These are phyloP conservation scores for Brachionus rubens DNA, from an alignment of 1,140 invertebrate species.

Conservation along the genomic window DNA sequence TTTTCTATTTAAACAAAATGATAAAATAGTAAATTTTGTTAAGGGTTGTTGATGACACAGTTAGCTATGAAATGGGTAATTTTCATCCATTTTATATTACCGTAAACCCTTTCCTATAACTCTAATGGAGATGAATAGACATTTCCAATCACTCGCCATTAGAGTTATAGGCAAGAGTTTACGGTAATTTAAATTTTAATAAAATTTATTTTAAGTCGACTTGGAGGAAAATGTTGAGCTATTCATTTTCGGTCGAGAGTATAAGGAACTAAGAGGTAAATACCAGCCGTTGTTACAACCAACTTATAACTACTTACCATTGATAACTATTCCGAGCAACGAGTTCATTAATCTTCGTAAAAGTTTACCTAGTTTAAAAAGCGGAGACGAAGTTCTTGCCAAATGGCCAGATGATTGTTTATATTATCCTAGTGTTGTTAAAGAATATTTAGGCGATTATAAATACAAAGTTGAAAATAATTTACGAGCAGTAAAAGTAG, in stretches of 20 bases:
- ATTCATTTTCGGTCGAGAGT: constrained; percentile 16
- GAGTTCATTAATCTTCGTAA: constrained; percentile 20
- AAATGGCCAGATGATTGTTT: constrained; percentile 34
- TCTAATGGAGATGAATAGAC: too few species aligned
- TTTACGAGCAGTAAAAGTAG: constrained; percentile 15
- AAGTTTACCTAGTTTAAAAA: constrained; percentile 14
- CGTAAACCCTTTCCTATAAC: too few species aligned
- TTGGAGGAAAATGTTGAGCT: neutral
- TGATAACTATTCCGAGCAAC: neutral
- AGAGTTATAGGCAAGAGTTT: too few species aligned
- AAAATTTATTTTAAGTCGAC: neutral
- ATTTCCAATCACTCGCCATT: neutral
- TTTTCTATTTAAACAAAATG: too few species aligned
- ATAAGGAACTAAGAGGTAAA: constrained; percentile 2
- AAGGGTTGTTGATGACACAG: too few species aligned
- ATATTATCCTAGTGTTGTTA: constrained; percentile 37
- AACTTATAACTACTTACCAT: neutral
- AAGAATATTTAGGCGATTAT: constrained; percentile 14
- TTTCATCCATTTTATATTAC: too few species aligned
- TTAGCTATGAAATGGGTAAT: too few species aligned
- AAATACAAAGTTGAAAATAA: constrained; percentile 38
- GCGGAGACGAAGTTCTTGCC: constrained; percentile 50
- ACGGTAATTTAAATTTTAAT: neutral
- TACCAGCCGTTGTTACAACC: constrained; percentile 8
- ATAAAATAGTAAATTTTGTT: too few species aligned